These are phyloP conservation scores for Molorchus minor DNA, from an alignment of 2,888 invertebrate genomes.

Conservation along the genomic window DNA sequence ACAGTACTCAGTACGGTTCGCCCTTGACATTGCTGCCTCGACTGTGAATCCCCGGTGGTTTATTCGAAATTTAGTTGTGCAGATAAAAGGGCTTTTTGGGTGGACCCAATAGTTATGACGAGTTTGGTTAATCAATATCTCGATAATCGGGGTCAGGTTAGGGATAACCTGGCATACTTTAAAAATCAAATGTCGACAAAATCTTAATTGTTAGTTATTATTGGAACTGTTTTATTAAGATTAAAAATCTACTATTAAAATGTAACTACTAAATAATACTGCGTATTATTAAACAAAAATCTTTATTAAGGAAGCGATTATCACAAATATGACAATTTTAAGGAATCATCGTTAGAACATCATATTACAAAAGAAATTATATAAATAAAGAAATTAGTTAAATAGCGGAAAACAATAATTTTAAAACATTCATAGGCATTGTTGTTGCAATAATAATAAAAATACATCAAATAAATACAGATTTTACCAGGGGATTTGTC, in stretches of 20 bases:
- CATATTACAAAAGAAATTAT: constrained; percentile 50
- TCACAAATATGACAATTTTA: constrained; percentile 64
- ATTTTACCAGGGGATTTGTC: constrained; percentile 19
- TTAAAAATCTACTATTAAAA: too few relatives aligned
- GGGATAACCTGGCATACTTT: neutral
- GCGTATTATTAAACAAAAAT: constrained; percentile 60
- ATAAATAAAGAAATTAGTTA: constrained; percentile 55
- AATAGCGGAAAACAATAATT: constrained; percentile 37
- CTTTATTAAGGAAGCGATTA: constrained; percentile 65
- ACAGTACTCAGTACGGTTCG: too few relatives aligned
- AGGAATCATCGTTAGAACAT: constrained; percentile 60
- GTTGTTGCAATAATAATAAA: constrained; percentile 26
- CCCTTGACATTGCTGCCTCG: too few relatives aligned
- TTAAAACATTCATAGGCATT: constrained; percentile 40
- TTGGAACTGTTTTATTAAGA: neutral
- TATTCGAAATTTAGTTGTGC: too few relatives aligned
- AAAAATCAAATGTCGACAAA: neutral
- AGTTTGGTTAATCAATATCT: neutral
- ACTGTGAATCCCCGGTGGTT: too few relatives aligned
- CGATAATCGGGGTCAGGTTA: neutral
- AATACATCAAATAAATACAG: constrained; percentile 30
- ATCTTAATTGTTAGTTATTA: neutral
- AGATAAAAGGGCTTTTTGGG: too few relatives aligned
- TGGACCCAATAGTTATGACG: too few relatives aligned
- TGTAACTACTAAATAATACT: too few relatives aligned